Evolutionary conservation across 2,797 vertebrate genomes (phyloP).

Genomic region (Epinephelus malabaricus): DNA sequence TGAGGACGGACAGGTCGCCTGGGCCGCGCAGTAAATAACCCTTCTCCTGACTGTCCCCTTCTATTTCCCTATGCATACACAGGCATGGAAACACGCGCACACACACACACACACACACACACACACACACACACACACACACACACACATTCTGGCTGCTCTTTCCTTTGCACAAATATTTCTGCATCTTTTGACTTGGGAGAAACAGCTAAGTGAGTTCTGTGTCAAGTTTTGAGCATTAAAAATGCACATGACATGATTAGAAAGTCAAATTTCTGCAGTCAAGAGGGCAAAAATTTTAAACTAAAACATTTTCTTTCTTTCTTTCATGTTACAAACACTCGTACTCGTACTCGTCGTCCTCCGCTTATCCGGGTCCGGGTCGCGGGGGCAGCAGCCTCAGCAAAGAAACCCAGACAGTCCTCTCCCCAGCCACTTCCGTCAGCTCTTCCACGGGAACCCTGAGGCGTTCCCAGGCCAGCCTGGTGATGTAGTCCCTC

Average conservation of each 20-base stretch:
- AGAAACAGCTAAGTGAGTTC: background rate
- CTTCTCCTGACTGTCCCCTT: conserved; percentile 74
- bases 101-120: conserved; percentile 27
- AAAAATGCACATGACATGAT: conserved; percentile 7
- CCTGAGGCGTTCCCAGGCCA: too few relatives aligned
- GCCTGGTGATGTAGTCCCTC: too few relatives aligned
- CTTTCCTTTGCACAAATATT: conserved; percentile 23
- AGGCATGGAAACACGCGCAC: conserved; percentile 32
- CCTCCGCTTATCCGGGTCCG: too few relatives aligned
- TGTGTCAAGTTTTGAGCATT: conserved; percentile 1
- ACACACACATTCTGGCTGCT: conserved; percentile 21
- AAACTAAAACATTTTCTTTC: background rate
- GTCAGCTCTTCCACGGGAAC: too few relatives aligned
- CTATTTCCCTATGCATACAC: conserved; percentile 62
- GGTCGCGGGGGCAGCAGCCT: too few relatives aligned
- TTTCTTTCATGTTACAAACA: background rate
- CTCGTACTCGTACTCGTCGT: too few relatives aligned
- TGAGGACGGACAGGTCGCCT: conserved; percentile 84
- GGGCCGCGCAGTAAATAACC: conserved; percentile 82
- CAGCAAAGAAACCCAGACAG: too few relatives aligned
- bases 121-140: conserved; percentile 26
- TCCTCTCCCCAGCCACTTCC: too few relatives aligned
- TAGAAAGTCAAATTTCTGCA: conserved; percentile 20
- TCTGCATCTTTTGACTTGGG: conserved; percentile 11
- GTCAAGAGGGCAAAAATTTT: conserved; percentile 2